Conservation (phyloP, 2,797 vertebrate species). For the Percopsis omiscomaycus region DNA sequence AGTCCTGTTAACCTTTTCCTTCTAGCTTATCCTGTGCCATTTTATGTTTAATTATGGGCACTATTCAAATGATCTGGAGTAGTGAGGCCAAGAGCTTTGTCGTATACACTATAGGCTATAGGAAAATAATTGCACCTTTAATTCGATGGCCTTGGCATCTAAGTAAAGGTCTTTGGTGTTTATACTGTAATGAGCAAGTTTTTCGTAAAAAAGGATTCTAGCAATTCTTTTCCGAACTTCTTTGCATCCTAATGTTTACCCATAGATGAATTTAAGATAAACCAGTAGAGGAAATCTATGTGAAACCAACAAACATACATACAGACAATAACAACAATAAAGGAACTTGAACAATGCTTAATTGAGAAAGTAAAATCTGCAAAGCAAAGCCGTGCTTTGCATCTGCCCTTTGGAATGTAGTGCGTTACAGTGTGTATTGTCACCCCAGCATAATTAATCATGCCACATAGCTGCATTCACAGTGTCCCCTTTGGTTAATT, state of each 20-base stretch:
- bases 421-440: slow-evolving; percentile 55
- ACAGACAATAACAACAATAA: slow-evolving; percentile 29
- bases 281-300: background rate
- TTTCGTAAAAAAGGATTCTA: background rate
- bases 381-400: slow-evolving; percentile 35
- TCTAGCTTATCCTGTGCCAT: slow-evolving; percentile 61
- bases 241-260: background rate
- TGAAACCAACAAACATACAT: slow-evolving; percentile 17
- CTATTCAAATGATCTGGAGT: slow-evolving; percentile 60
- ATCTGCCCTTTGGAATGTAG: slow-evolving; percentile 54
- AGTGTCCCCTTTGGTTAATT: slow-evolving; percentile 73
- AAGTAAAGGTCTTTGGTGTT: slow-evolving; percentile 12
- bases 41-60: slow-evolving; percentile 73
- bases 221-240: background rate
- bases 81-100: slow-evolving; percentile 38
- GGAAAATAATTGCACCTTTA: slow-evolving; percentile 50
- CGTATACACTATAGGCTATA: slow-evolving; percentile 18
- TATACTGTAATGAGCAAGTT: background rate
- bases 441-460: slow-evolving; percentile 72
- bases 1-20: slow-evolving; percentile 76
- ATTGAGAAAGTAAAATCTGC: slow-evolving; percentile 38
- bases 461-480: slow-evolving; percentile 61
- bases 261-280: too few relatives aligned
- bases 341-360: slow-evolving; percentile 39
- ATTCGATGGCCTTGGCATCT: slow-evolving; percentile 15